Conservation (phyloP, 2,113 vertebrate genomes). For the Atrichornis clamosus region DNA sequence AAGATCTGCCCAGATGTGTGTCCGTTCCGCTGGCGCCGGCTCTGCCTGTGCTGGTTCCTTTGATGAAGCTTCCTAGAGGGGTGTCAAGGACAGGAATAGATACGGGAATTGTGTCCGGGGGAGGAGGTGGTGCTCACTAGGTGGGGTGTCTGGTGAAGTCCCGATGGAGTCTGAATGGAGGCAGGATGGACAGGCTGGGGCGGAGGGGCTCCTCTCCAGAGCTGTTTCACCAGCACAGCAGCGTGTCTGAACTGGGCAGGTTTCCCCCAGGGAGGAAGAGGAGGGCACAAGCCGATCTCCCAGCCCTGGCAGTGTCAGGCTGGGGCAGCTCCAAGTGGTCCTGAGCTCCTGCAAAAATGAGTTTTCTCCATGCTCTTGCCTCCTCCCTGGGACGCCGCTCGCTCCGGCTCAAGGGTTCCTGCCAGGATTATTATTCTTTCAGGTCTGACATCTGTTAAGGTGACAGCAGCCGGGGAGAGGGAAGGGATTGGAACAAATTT, state of each 20-base stretch:
- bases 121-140: not conserved
- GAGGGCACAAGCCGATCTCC: not conserved
- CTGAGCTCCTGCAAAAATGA: not conserved
- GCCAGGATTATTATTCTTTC: constrained; percentile 45
- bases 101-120: not conserved
- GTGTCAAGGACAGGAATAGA: not conserved
- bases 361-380: not conserved
- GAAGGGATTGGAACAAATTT: constrained; percentile 68
- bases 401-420: constrained; percentile 7
- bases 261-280: not conserved
- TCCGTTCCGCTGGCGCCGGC: not conserved
- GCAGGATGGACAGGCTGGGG: not conserved
- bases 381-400: not conserved
- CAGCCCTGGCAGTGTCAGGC: not conserved
- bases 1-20: not conserved
- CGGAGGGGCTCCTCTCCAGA: not conserved
- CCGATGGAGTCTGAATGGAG: not conserved
- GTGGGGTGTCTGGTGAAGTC: fast-evolving
- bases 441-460: constrained; percentile 55
- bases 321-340: not conserved
- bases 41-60: not conserved
- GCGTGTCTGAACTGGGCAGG: not conserved
- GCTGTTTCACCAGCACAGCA: not conserved
- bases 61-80: not conserved
- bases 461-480: constrained; percentile 63